Percentiles rank a stretch among this genome's conserved stretches.
phyloP scores from a whole-genome alignment of 2,888 invertebrate species.

The Cheilosia soror region DNA sequence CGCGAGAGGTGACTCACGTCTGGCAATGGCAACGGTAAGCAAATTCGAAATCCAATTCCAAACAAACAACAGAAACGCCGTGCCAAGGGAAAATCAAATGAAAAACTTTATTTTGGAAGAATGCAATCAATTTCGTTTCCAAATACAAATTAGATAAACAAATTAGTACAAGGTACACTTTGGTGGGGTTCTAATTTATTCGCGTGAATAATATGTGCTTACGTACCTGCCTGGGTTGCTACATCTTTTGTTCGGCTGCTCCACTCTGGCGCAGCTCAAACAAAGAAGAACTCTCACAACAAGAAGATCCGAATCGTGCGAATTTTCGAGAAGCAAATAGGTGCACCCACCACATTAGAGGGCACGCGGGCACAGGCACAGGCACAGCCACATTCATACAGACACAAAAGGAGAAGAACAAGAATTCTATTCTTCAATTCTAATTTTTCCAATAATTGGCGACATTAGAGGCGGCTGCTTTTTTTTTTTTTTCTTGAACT shows the following conservation, averaged over 20 bases:
- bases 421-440: constrained; percentile 15
- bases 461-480: constrained; percentile 33
- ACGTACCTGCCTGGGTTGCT: constrained; percentile 24
- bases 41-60: constrained; percentile 3
- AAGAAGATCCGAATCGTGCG: constrained; percentile 46
- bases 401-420: constrained; percentile 3
- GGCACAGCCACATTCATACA: neutral
- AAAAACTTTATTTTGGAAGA: constrained; percentile 20
- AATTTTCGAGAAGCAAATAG: constrained; percentile 66
- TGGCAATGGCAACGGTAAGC: neutral
- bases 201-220: constrained; percentile 20
- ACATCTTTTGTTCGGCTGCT: constrained; percentile 21
- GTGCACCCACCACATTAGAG: constrained; percentile 35
- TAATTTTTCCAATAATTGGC: constrained; percentile 62
- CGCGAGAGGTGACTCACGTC: constrained; percentile 53
- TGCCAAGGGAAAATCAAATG: neutral
- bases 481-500: neutral
- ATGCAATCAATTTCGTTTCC: constrained; percentile 21
- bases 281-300: constrained; percentile 51
- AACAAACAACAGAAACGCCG: constrained; percentile 14
- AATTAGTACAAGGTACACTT: neutral
- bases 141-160: constrained; percentile 13
- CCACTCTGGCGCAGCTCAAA: constrained; percentile 23
- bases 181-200: constrained; percentile 17
- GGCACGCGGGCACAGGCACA: neutral